Conservation (phyloP, 30 jellyfish, hydroid and myxozoan species). For the Hydra vulgaris region DNA sequence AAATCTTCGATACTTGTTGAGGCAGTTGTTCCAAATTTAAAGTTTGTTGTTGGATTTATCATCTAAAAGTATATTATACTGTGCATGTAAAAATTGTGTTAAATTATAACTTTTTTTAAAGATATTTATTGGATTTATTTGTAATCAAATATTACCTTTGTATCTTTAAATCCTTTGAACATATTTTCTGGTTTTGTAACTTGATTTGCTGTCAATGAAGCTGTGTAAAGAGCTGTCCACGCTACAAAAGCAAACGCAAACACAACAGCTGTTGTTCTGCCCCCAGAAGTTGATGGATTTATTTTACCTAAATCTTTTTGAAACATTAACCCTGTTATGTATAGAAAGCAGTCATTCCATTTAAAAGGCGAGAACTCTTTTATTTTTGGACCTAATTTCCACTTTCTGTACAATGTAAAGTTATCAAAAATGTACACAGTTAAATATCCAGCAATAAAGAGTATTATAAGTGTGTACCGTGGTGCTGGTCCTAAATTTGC, state of each 20-base stretch:
- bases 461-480: slow-evolving; percentile 20
- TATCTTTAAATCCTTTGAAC: slow-evolving; percentile 62
- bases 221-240: slow-evolving; percentile 78
- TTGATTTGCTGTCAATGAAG: slow-evolving; percentile 68
- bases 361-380: slow-evolving; percentile 21
- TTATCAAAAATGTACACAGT: slow-evolving; percentile 49
- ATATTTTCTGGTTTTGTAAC: slow-evolving; percentile 35
- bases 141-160: slow-evolving; percentile 71
- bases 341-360: slow-evolving; percentile 50
- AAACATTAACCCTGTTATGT: slow-evolving; percentile 65
- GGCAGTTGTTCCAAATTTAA: slow-evolving; percentile 46
- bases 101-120: neutral
- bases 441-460: slow-evolving; percentile 29
- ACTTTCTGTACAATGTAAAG: slow-evolving; percentile 21
- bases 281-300: slow-evolving; percentile 53
- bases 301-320: slow-evolving; percentile 89
- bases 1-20: slow-evolving; percentile 52
- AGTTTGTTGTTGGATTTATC: slow-evolving; percentile 52
- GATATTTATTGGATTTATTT: too few species aligned
- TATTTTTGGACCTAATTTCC: slow-evolving; percentile 13
- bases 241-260: slow-evolving; percentile 79
- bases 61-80: slow-evolving; percentile 25
- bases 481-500: slow-evolving; percentile 30
- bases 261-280: slow-evolving; percentile 63
- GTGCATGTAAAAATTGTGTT: neutral